A percentile compares a stretch with the other conserved stretches of the same genome.
phyloP scores from a whole-genome alignment of 2,113 vertebrate species.

The Percina caprodes region DNA sequence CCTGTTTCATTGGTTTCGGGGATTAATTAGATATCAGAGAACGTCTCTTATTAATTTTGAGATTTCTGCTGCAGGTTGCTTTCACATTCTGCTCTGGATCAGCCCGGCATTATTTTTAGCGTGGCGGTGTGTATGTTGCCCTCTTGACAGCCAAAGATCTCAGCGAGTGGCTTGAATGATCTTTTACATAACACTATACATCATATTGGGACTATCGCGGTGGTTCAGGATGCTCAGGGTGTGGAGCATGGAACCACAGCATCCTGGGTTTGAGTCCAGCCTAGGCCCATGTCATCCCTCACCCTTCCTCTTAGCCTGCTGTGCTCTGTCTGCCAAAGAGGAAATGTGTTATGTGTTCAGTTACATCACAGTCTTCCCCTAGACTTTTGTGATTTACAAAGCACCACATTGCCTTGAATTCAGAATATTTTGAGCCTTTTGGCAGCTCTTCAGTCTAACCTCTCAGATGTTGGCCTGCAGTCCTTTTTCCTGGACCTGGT shows the following conservation, averaged over 20 bases:
- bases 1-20: conserved; percentile 30
- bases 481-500: conserved; percentile 39
- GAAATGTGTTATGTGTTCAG: background rate
- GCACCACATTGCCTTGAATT: background rate
- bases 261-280: conserved; percentile 12
- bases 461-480: conserved; percentile 36
- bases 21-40: conserved; percentile 58
- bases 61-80: conserved; percentile 31
- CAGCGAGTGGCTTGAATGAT: conserved; percentile 1
- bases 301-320: background rate
- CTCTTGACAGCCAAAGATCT: background rate
- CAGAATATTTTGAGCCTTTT: conserved; percentile 22
- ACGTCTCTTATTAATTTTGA: conserved; percentile 53
- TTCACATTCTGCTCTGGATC: background rate
- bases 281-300: background rate
- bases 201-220: background rate
- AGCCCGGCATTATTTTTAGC: conserved; percentile 11
- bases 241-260: background rate
- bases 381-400: conserved; percentile 1
- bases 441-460: conserved; percentile 39
- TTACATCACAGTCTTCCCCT: background rate
- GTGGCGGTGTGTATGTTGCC: conserved; percentile 8
- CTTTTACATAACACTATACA: background rate
- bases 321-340: background rate
- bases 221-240: conserved; percentile 3